phyloP scores from a whole-genome alignment of 2,888 invertebrate genomes.

The Acleris sparsana region DNA sequence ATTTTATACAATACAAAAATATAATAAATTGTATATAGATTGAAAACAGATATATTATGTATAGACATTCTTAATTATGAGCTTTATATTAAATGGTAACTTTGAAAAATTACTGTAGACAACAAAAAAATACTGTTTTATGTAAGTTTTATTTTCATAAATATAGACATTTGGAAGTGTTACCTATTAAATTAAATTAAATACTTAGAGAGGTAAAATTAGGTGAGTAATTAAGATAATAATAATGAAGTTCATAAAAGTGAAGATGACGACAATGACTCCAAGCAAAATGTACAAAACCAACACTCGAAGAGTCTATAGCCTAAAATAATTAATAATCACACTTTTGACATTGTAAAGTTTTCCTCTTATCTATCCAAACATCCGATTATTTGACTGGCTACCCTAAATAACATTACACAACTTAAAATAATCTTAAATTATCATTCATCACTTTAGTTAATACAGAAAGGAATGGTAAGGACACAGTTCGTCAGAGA shows the following conservation, averaged over 20 bases:
- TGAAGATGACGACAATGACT: constrained; percentile 69
- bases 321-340: constrained; percentile 78
- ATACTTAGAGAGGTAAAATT: not conserved
- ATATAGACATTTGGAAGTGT: not conserved
- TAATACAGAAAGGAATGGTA: constrained; percentile 80
- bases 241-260: constrained; percentile 9
- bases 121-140: not conserved
- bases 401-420: constrained; percentile 73
- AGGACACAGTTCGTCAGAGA: constrained; percentile 71
- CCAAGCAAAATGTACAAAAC: constrained; percentile 69
- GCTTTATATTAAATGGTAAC: constrained; percentile 28
- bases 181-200: too few relatives aligned
- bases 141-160: not conserved
- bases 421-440: constrained; percentile 68
- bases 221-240: not conserved
- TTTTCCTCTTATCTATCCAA: constrained; percentile 77
- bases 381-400: constrained; percentile 77
- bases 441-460: constrained; percentile 73
- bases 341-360: constrained; percentile 84
- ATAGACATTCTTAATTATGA: constrained; percentile 28
- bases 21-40: constrained; percentile 32
- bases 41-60: constrained; percentile 24
- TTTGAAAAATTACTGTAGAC: constrained; percentile 23
- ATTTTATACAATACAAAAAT: constrained; percentile 36
- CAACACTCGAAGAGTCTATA: constrained; percentile 68